phyloP scores from a whole-genome alignment of 2,797 vertebrate species.

The Heliangelus exortis region DNA sequence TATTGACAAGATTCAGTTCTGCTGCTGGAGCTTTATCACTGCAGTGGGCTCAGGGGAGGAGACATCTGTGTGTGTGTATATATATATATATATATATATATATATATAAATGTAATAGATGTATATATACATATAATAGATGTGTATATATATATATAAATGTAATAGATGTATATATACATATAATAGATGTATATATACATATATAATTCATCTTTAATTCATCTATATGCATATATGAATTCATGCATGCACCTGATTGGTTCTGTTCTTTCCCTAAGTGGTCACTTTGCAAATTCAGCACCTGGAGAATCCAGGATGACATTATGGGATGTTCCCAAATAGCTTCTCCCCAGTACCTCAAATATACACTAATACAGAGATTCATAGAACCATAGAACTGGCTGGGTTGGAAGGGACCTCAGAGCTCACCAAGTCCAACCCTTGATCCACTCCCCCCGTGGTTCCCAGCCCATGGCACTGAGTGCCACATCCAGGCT shows the following conservation, averaged over 20 bases:
- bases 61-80: not conserved
- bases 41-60: not conserved
- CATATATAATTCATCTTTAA: no score
- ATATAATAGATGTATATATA: no score
- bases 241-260: not conserved
- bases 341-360: not conserved
- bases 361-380: not conserved
- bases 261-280: rapidly evolving
- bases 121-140: no score
- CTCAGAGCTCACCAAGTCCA: no score
- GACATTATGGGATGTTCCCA: not conserved
- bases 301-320: not conserved
- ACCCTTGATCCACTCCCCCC: no score
- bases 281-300: not conserved
- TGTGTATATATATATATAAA: no score
- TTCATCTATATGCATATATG: not conserved
- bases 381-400: not conserved
- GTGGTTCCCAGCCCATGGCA: no score
- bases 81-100: no score
- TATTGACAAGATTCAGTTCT: no score
- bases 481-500: not conserved
- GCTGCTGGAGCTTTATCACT: not conserved
- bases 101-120: no score
- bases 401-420: no score
- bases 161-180: no score